Evolutionary conservation across 2,888 invertebrate species (phyloP), one percentile per base, ranked within the genome.

Genomic region (Microctonus hyperodae): DNA sequence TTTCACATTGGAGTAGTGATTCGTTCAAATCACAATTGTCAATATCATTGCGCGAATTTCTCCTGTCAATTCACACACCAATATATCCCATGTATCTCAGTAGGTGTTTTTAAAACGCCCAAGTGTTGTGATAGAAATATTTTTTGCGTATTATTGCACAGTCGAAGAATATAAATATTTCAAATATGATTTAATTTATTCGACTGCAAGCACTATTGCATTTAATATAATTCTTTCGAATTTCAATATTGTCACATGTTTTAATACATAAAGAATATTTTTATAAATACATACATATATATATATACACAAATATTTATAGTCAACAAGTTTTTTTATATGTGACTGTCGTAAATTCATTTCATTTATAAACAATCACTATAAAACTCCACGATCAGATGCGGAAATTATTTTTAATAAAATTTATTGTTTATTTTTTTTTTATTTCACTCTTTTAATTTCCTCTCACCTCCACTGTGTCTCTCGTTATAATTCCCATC

Each of bases 311-410:
- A 6, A 13, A 28, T 9, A 9, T n/a, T 28, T n/a, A 23, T 50
- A 23, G 23, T 13, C 23, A 51, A 55, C 13, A 31, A 55, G 37
- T 22, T 53, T 62, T 33, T 69, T 25, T 63, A 68, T 64, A 68
- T 69, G n/a, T n/a, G 70, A 69, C 69, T 66, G 72, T 69, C 74
- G 72, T 78, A 78, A 78, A 78, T 76, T 76, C 76, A 73, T 75
- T 74, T 74, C 73, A 67, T 3, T 74, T 77, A n/a, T 77, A 76
- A 78, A 76, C 71, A 72, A 74, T 70, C 74, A 67, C 72, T 73
- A 74, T 71, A 73, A 77, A 75, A 74, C 72, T 67, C 67, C 69
- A 55, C 68, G 69, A 74, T 75, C 75, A 75, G 75, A 73, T 75
- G 76, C 67, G 64, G 68, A 74, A 74, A 73, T 76, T 76, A 73